Percentiles rank a stretch among this genome's conserved stretches.
phyloP scores from a whole-genome alignment of 1,140 invertebrate species.

The Orchestia grillus region DNA sequence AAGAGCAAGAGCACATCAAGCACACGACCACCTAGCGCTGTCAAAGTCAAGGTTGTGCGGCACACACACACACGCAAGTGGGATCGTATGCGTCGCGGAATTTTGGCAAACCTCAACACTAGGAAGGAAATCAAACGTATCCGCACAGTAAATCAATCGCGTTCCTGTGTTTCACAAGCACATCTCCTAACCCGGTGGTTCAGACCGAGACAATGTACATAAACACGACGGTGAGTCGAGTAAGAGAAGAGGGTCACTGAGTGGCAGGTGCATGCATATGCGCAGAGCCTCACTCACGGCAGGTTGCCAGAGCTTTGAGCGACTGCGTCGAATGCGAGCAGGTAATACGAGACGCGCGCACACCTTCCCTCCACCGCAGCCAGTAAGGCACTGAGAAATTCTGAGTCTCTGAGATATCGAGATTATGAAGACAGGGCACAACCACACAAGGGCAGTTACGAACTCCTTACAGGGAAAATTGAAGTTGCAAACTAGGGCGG shows the following conservation, averaged over 20 bases:
- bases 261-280: not conserved
- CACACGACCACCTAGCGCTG: too few species aligned
- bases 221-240: not conserved
- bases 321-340: not conserved
- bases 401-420: too few species aligned
- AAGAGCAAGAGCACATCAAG: too few species aligned
- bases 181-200: not conserved
- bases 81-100: not conserved
- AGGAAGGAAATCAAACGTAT: not conserved
- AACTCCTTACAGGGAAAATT: not conserved
- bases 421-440: not conserved
- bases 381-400: not conserved
- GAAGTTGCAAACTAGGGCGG: not conserved
- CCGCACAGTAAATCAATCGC: not conserved
- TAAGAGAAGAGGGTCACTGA: constrained; percentile 75
- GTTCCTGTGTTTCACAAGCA: not conserved
- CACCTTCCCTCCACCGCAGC: not conserved
- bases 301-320: constrained; percentile 67
- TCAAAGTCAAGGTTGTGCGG: not conserved
- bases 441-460: not conserved
- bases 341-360: not conserved
- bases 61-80: not conserved
- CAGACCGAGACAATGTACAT: not conserved
- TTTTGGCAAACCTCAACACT: not conserved
- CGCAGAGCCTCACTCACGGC: not conserved